Evolutionary conservation across 2,888 invertebrate species (phyloP).

Genomic region (Polyommatus iphigenia): DNA sequence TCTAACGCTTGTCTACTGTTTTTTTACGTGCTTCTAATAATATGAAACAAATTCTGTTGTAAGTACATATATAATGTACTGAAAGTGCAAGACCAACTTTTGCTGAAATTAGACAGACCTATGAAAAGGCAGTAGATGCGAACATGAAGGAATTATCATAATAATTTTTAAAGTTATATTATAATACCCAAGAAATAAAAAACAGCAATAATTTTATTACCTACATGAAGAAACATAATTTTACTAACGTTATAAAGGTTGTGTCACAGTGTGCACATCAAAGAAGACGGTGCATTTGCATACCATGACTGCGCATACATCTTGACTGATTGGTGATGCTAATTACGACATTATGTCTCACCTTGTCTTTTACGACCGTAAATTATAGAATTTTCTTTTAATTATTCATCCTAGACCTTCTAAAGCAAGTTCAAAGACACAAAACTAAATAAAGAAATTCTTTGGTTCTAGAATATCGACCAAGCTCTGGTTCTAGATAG

Average conservation of each 20-base stretch:
- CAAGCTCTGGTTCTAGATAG: too few relatives aligned
- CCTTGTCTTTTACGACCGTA: neutral
- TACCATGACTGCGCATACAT: slow-evolving; percentile 50
- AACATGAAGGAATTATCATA: too few relatives aligned
- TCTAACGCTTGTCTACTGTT: too few relatives aligned
- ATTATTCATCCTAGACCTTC: neutral
- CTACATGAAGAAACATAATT: neutral
- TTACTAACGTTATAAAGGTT: slow-evolving; percentile 12
- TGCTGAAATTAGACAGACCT: too few relatives aligned
- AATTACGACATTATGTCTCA: slow-evolving; percentile 37
- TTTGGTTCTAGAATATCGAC: too few relatives aligned
- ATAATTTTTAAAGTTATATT: neutral
- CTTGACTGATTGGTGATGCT: slow-evolving; percentile 42
- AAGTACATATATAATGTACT: too few relatives aligned
- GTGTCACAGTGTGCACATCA: slow-evolving; percentile 54
- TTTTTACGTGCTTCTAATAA: too few relatives aligned
- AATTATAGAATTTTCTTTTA: neutral
- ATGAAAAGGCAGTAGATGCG: too few relatives aligned
- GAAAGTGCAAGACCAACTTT: too few relatives aligned
- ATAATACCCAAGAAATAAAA: neutral
- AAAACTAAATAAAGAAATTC: neutral
- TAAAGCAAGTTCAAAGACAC: too few relatives aligned
- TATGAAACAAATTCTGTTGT: too few relatives aligned
- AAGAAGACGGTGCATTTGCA: slow-evolving; percentile 45
- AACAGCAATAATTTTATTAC: neutral